Base-by-base conservation (phyloP, 2,797 vertebrate genomes). In the Avahi laniger region DNA sequence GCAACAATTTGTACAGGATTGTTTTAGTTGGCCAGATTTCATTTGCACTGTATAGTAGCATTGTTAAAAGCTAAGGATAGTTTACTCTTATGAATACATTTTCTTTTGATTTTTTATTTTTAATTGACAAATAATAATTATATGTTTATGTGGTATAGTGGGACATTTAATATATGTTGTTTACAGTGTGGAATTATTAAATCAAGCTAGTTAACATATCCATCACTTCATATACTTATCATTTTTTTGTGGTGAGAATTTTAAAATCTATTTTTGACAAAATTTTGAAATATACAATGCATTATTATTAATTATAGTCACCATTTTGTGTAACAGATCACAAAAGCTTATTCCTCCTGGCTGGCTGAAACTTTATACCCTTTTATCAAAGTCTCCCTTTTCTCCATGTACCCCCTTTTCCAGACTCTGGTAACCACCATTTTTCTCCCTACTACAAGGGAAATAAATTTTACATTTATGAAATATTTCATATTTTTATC, bases 401-500 rank as follows among this genome's bases (percentile, higher is more conserved):
- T 70, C 28, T 4, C 0, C 10, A 7, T 79, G 1, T 69, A 11
- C 26, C 17, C 14, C 9, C 10, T 2, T 15, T 43, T 52, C 18
- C 30, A 10, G 41, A 18, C 46, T 67, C 63, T 65, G 46, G 12
- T 11, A 41, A 65, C 4, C 26, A 63, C 9, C 20, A 65, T 50
- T 84, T 48, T 72, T 50, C 17, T 91, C 11, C 72, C 28, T 20
- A 15, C 41, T 90, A 10, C 5, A 22, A 80, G 5, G 13, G 79
- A 9, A 57, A 76, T 69, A 67, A 7, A 59, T 67, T 76, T 90
- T 78, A 43, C 73, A 69, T 18, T 41, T 54, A 84, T 59, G 84
- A 92, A 84, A 57, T 78, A 91, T 48, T 82, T 82, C 9, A 54
- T 57, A 41, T 70, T 85, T 96, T 92, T 92, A 69, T 20, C 10